A percentile compares a stretch with the other conserved stretches of the same genome.
Conservation (phyloP, 2,888 invertebrate genomes). For the Drosophila rellima region DNA sequence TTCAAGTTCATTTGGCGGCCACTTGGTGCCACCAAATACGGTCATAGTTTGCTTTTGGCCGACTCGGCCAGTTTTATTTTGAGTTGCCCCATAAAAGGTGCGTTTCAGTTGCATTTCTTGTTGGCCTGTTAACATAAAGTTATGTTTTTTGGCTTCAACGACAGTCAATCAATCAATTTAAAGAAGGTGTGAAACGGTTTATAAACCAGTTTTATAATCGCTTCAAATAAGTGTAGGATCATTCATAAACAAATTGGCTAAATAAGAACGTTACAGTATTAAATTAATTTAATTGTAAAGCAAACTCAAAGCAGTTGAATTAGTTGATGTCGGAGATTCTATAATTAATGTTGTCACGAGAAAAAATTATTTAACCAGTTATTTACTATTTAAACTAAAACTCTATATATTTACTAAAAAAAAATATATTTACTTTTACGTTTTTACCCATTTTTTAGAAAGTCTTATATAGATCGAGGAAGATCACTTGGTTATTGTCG, state of each 20-base stretch:
- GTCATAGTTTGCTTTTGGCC: conserved; percentile 35
- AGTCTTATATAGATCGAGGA: not conserved
- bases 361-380: not conserved
- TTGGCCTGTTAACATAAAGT: conserved; percentile 6
- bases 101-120: conserved; percentile 49
- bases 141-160: conserved; percentile 20
- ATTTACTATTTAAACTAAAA: too few relatives aligned
- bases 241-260: conserved; percentile 1
- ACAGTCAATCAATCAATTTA: conserved; percentile 41
- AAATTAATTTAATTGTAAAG: not conserved
- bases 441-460: not conserved
- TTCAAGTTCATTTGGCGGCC: conserved; percentile 74
- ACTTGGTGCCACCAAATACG: conserved; percentile 59
- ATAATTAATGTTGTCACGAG: not conserved
- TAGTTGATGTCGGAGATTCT: not conserved
- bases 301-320: not conserved
- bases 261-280: conserved; percentile 2
- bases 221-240: conserved; percentile 31
- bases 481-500: not conserved
- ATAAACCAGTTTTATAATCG: conserved; percentile 20
- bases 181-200: conserved; percentile 46
- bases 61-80: conserved; percentile 18
- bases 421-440: not conserved
- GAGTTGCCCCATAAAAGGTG: conserved; percentile 46
- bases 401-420: too few relatives aligned